Conservation (phyloP, 2,888 invertebrate genomes). For the Diogma glabrata region DNA sequence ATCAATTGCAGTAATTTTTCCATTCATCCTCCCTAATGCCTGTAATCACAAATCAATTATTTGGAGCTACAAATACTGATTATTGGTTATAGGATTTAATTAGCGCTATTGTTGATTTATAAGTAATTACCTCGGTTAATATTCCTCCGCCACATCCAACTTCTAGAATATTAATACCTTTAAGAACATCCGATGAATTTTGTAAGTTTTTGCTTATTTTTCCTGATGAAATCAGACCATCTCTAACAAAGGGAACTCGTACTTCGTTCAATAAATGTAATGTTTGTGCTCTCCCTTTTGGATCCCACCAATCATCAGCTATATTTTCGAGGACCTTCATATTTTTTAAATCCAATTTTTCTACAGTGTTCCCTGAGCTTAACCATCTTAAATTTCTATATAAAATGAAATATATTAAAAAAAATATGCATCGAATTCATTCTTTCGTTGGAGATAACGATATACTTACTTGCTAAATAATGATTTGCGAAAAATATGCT, state of each 20-base stretch:
- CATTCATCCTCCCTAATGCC: too few relatives aligned
- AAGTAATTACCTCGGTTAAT: conserved; percentile 60
- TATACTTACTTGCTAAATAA: too few relatives aligned
- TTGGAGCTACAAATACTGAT: too few relatives aligned
- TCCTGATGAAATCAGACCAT: conserved; percentile 50
- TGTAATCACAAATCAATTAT: too few relatives aligned
- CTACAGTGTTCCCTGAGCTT: too few relatives aligned
- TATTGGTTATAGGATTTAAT: too few relatives aligned
- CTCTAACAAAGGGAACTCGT: conserved; percentile 57
- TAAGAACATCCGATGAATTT: conserved; percentile 46
- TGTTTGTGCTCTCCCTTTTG: conserved; percentile 48
- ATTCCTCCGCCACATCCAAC: conserved; percentile 90
- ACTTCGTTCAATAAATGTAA: conserved; percentile 65
- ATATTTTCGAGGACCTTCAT: conserved; percentile 48
- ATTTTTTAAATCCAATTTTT: conserved; percentile 41
- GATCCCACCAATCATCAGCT: conserved; percentile 66
- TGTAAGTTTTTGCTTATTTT: conserved; percentile 29
- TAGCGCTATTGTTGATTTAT: too few relatives aligned
- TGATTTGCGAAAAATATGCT: too few relatives aligned
- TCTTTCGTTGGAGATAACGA: too few relatives aligned
- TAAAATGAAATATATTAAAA: too few relatives aligned
- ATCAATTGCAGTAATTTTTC: conserved; percentile 70
- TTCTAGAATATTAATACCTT: conserved; percentile 61
- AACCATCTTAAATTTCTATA: too few relatives aligned
- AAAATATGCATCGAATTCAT: too few relatives aligned